Conservation (phyloP, 2,888 invertebrate genomes). For the Cephus pulcher region DNA sequence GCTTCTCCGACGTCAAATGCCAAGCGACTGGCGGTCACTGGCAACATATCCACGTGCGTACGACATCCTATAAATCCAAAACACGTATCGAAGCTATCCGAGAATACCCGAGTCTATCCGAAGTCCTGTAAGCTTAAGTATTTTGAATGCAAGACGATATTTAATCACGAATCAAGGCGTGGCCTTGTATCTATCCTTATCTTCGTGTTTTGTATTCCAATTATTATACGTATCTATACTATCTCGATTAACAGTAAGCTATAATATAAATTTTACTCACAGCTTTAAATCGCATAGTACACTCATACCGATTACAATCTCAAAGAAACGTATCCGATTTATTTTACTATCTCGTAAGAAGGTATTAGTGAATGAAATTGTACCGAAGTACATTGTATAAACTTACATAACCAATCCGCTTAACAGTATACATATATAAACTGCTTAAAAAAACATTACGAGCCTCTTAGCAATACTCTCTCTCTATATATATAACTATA, state of each 20-base stretch:
- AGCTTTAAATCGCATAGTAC: neutral
- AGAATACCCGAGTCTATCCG: slow-evolving; percentile 11
- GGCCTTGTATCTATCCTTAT: neutral
- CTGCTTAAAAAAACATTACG: neutral
- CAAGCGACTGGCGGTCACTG: neutral
- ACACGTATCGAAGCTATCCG: slow-evolving; percentile 16
- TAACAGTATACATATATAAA: neutral
- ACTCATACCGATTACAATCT: neutral
- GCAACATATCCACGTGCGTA: neutral
- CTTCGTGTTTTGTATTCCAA: neutral
- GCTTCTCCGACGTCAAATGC: neutral
- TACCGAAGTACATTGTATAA: neutral
- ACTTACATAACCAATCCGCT: neutral
- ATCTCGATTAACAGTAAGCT: neutral
- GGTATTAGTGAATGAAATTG: neutral
- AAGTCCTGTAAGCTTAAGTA: neutral
- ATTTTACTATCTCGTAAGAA: neutral
- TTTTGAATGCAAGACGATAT: neutral
- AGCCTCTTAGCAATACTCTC: neutral
- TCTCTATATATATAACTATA: neutral
- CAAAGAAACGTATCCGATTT: neutral
- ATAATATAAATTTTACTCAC: neutral
- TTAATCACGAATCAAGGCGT: neutral
- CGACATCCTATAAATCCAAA: neutral
- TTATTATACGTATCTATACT: neutral